Percentiles rank a stretch among this genome's conserved stretches.
These are phyloP conservation scores for Watsonalla cultraria DNA, from an alignment of 2,888 invertebrate species.

Conservation along the genomic window DNA sequence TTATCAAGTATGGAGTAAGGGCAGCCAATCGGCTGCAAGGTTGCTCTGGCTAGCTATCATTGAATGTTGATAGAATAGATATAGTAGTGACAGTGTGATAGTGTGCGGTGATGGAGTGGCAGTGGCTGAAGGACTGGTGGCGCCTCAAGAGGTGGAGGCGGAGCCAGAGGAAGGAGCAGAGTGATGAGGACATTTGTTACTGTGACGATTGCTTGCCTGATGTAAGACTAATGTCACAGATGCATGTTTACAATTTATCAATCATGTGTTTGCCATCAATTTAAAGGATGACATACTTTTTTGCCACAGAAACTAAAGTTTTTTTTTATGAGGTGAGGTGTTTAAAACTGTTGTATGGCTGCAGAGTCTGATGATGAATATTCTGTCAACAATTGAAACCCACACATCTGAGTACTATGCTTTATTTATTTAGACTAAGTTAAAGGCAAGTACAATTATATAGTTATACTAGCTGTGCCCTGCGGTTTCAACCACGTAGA, in stretches of 20 bases:
- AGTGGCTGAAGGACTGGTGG: constrained; percentile 91
- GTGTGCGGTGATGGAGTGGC: constrained; percentile 83
- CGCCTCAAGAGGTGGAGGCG: constrained; percentile 84
- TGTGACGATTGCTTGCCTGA: constrained; percentile 86
- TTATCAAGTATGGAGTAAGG: constrained; percentile 52
- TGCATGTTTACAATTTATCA: neutral
- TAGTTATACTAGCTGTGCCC: too few species aligned
- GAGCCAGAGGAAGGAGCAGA: constrained; percentile 71
- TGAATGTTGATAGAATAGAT: constrained; percentile 38
- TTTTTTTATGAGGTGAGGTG: too few species aligned
- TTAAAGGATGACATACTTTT: neutral
- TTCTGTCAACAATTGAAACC: too few species aligned
- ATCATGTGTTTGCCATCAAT: neutral
- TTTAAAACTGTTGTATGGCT: too few species aligned
- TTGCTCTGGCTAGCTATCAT: constrained; percentile 45
- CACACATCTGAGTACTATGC: too few species aligned
- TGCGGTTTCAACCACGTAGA: too few species aligned
- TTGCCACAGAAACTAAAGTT: too few species aligned
- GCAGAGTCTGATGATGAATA: too few species aligned
- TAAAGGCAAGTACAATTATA: too few species aligned
- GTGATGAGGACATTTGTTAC: constrained; percentile 84
- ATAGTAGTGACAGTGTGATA: constrained; percentile 39
- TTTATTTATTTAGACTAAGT: too few species aligned
- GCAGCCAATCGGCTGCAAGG: constrained; percentile 59
- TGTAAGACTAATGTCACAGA: constrained; percentile 48